phyloP scores from a whole-genome alignment of 2,797 vertebrate genomes.

The Pterois miles region DNA sequence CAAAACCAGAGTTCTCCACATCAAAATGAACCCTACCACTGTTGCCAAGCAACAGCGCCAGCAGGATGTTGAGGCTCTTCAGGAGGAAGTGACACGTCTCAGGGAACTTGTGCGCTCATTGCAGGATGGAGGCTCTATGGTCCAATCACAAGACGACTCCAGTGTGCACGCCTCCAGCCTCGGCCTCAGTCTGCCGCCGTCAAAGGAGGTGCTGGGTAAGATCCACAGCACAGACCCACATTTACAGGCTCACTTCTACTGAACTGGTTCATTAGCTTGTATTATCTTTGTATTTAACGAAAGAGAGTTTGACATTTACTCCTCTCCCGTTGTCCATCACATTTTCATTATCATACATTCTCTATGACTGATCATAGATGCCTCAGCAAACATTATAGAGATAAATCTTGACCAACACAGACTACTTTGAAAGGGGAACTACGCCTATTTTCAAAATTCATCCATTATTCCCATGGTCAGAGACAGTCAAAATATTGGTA shows the following conservation, averaged over 20 bases:
- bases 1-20: conserved; percentile 90
- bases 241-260: not conserved
- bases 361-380: not conserved
- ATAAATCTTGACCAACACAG: not conserved
- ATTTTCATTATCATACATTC: not conserved
- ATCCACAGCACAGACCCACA: not conserved
- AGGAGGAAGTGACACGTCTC: conserved; percentile 88
- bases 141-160: conserved; percentile 45
- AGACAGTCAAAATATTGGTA: not conserved
- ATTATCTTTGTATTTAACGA: not conserved
- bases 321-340: not conserved
- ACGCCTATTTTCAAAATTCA: not conserved
- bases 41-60: conserved; percentile 87
- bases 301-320: not conserved
- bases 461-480: not conserved
- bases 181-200: conserved; percentile 80
- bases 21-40: conserved; percentile 90
- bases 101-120: conserved; percentile 84
- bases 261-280: not conserved
- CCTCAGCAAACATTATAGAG: not conserved
- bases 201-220: conserved; percentile 92
- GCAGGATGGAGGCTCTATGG: conserved; percentile 79
- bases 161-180: conserved; percentile 67
- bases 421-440: not conserved
- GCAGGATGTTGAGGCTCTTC: conserved; percentile 86